Percentiles rank a stretch among this genome's conserved stretches.
Evolutionary conservation across 2,888 invertebrate species (phyloP).

Genomic region (Mimachlamys varia): DNA sequence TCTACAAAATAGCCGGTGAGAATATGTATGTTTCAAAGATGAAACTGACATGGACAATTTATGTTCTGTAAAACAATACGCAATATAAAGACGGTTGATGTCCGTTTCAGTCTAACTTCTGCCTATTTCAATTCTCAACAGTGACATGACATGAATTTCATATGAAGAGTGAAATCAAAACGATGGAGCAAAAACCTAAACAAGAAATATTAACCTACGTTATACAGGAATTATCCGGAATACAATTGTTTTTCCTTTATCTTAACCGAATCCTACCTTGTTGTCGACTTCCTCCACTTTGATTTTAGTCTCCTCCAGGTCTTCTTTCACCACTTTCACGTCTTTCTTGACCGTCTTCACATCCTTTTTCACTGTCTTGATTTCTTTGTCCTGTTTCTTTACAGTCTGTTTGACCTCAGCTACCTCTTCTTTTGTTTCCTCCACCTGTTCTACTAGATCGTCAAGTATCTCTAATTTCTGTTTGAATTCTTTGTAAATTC

Average conservation of each 20-base stretch:
- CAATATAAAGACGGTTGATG: no score
- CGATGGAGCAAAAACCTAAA: no score
- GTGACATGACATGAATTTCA: no score
- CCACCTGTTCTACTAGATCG: conserved; percentile 66
- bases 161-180: no score
- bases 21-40: no score
- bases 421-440: conserved; percentile 62
- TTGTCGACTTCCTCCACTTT: conserved; percentile 74
- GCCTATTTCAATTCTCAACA: no score
- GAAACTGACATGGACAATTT: no score
- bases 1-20: conserved; percentile 61
- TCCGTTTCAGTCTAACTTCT: no score
- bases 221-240: no score
- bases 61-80: no score
- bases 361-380: conserved; percentile 58
- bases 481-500: conserved; percentile 63
- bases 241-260: no score
- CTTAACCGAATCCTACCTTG: conserved; percentile 61
- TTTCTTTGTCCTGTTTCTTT: conserved; percentile 62
- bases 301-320: conserved; percentile 62
- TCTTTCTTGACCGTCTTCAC: conserved; percentile 59
- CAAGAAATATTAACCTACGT: no score
- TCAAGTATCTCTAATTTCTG: conserved; percentile 64
- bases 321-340: conserved; percentile 61
- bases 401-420: conserved; percentile 64